phyloP scores from a whole-genome alignment of 2,797 vertebrate genomes.

The Nyctalus aviator region DNA sequence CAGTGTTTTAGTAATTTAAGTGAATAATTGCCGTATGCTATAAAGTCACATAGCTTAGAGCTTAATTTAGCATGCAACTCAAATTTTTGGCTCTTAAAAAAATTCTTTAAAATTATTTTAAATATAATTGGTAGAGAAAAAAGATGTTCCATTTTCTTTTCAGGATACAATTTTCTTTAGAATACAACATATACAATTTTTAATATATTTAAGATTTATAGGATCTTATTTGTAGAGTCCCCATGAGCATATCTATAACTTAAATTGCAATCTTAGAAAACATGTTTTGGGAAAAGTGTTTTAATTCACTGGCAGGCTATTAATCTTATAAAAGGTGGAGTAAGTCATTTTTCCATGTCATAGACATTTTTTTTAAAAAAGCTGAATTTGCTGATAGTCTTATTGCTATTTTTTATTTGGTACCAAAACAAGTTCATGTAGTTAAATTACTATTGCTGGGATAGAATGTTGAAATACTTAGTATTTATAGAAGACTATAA shows the following conservation, averaged over 20 bases:
- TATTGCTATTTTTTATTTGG: conserved; percentile 42
- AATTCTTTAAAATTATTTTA: conserved; percentile 74
- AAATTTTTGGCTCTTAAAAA: conserved; percentile 12
- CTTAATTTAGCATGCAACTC: conserved; percentile 66
- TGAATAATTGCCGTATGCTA: conserved; percentile 65
- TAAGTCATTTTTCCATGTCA: conserved; percentile 84
- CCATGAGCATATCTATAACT: conserved; percentile 82
- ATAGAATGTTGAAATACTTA: conserved; percentile 33
- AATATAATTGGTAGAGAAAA: conserved; percentile 60
- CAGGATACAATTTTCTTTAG: conserved; percentile 76
- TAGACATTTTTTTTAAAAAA: conserved; percentile 67
- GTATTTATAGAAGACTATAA: conserved; percentile 49
- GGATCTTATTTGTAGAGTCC: conserved; percentile 65
- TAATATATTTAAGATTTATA: conserved; percentile 79
- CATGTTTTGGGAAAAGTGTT: conserved; percentile 80
- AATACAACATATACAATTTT: conserved; percentile 76
- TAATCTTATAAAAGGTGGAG: conserved; percentile 79
- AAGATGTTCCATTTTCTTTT: conserved; percentile 42
- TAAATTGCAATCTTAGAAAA: conserved; percentile 81
- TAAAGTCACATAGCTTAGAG: conserved; percentile 77
- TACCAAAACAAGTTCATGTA: conserved; percentile 69
- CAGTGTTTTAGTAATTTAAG: conserved; percentile 75
- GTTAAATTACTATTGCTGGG: conserved; percentile 68
- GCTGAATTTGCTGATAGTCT: conserved; percentile 54
- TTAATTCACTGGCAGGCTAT: conserved; percentile 82